Conservation (phyloP, 2,113 vertebrate genomes). For the Corythornis cristatus region DNA sequence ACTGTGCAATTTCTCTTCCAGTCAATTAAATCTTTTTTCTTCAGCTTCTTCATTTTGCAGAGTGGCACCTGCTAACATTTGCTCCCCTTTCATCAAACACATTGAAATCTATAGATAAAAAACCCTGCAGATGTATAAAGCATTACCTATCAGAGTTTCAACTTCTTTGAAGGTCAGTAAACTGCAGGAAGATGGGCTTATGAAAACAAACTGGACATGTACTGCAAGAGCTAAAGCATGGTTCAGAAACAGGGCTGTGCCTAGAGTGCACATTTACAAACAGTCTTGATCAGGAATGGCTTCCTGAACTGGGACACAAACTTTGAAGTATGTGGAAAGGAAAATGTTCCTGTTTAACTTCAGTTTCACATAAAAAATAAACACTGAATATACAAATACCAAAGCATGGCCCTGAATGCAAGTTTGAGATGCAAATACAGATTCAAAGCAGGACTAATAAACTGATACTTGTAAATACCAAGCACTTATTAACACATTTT, state of each 20-base stretch:
- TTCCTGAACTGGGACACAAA: background rate
- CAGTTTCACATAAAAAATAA: background rate
- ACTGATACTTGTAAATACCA: constrained; percentile 41
- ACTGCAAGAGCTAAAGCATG: background rate
- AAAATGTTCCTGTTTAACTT: background rate
- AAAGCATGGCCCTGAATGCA: background rate
- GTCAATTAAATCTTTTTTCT: background rate
- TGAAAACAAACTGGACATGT: background rate
- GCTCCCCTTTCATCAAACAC: background rate
- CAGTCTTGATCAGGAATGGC: background rate
- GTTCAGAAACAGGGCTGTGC: background rate
- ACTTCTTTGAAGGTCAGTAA: background rate
- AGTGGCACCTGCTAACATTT: background rate
- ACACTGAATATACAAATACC: background rate
- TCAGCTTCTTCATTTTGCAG: background rate
- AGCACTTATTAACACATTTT: constrained; percentile 49
- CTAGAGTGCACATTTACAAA: background rate
- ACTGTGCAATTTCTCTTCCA: background rate
- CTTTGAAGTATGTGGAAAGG: background rate
- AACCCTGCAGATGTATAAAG: background rate
- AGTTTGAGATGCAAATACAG: constrained; percentile 1
- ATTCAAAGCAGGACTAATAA: constrained; percentile 1
- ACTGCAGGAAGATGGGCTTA: background rate
- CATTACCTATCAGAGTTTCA: background rate
- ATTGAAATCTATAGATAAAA: background rate